Percentiles rank a stretch among this genome's conserved stretches.
Evolutionary conservation across 1,140 invertebrate genomes (phyloP).

Genomic region (Drosophila dunni): DNA sequence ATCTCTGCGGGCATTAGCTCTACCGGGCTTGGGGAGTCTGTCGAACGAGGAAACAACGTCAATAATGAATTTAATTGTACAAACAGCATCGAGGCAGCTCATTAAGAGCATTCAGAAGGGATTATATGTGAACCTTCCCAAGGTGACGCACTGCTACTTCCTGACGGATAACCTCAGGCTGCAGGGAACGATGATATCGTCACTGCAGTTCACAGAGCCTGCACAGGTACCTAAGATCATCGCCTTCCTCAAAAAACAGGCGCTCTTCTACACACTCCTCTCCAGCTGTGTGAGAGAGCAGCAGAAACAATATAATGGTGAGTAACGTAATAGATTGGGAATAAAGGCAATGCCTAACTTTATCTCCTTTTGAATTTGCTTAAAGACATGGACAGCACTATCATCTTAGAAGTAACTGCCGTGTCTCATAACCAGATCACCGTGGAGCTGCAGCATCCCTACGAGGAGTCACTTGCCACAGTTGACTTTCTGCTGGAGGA

Average conservation of each 20-base stretch:
- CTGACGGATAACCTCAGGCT: constrained; percentile 93
- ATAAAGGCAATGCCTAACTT: not conserved
- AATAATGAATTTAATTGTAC: constrained; percentile 71
- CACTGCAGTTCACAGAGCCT: constrained; percentile 96
- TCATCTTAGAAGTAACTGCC: constrained; percentile 96
- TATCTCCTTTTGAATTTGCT: constrained; percentile 19
- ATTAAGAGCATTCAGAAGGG: constrained; percentile 70
- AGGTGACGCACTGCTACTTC: constrained; percentile 97
- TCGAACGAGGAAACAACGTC: constrained; percentile 34
- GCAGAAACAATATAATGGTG: constrained; percentile 88
- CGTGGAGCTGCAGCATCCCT: constrained; percentile 96
- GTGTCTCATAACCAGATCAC: constrained; percentile 95
- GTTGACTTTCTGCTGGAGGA: constrained; percentile 95
- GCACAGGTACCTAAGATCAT: constrained; percentile 96
- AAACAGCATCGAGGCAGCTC: constrained; percentile 65
- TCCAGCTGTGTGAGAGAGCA: constrained; percentile 93
- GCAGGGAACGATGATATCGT: constrained; percentile 91
- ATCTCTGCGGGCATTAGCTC: constrained; percentile 45
- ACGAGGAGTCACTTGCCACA: constrained; percentile 96
- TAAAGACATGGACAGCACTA: constrained; percentile 90
- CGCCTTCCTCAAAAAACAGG: constrained; percentile 93
- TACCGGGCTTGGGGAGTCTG: constrained; percentile 29
- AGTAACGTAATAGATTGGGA: constrained; percentile 4
- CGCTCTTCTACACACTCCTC: constrained; percentile 95
- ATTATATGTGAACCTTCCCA: constrained; percentile 91